phyloP scores from a whole-genome alignment of 2,888 invertebrate genomes.

The Eristalis intricaria region DNA sequence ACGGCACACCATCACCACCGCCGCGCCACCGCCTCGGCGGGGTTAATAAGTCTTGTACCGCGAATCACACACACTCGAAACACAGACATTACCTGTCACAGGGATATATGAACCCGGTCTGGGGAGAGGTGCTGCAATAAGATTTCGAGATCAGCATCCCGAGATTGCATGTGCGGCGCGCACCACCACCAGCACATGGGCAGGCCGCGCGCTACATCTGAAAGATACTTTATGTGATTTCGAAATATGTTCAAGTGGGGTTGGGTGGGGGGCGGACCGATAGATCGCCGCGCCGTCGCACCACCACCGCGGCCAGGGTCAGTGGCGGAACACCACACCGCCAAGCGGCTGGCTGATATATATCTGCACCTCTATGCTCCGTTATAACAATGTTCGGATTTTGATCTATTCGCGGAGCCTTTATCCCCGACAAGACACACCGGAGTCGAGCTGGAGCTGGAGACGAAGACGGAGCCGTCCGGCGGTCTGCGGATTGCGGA shows the following conservation, averaged over 20 bases:
- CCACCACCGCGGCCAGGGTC: conserved; percentile 62
- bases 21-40: conserved; percentile 18
- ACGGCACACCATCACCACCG: neutral
- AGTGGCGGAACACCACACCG: conserved; percentile 42
- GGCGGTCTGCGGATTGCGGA: conserved; percentile 19
- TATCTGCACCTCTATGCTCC: conserved; percentile 69
- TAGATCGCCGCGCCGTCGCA: conserved; percentile 27
- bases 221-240: conserved; percentile 71
- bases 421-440: conserved; percentile 68
- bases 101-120: conserved; percentile 68
- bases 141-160: conserved; percentile 65
- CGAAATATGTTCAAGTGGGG: conserved; percentile 56
- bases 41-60: conserved; percentile 67
- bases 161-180: conserved; percentile 62
- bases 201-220: conserved; percentile 37
- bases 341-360: conserved; percentile 52
- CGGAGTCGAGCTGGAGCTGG: conserved; percentile 3
- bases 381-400: conserved; percentile 72
- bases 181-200: conserved; percentile 33
- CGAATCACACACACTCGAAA: conserved; percentile 54
- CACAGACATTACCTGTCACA: conserved; percentile 72
- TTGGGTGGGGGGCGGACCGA: neutral
- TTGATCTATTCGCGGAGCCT: conserved; percentile 72
- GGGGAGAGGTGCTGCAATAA: conserved; percentile 34
- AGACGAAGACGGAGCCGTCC: neutral